These are phyloP conservation scores for Ptilorrhoa leucosticta DNA, from an alignment of 2,113 vertebrate genomes.

Conservation along the genomic window DNA sequence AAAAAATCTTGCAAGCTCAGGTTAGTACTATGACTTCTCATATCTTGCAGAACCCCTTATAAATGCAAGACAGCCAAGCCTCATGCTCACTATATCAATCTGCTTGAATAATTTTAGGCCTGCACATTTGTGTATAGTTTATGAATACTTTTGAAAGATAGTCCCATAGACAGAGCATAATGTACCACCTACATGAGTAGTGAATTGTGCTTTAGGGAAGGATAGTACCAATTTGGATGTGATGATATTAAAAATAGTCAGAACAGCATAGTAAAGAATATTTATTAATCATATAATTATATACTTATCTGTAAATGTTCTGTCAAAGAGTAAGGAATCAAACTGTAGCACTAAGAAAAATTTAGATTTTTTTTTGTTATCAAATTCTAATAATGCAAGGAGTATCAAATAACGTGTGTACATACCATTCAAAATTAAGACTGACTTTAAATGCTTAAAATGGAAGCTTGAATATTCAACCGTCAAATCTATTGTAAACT, in stretches of 20 bases:
- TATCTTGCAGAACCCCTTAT: not conserved
- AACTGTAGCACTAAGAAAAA: not conserved
- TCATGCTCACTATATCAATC: not conserved
- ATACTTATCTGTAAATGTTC: not conserved
- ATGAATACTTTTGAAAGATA: slow-evolving; percentile 25
- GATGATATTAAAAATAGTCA: not conserved
- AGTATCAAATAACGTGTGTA: not conserved
- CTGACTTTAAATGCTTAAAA: not conserved
- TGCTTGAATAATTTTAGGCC: slow-evolving; percentile 23
- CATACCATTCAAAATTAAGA: not conserved
- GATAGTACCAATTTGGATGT: not conserved
- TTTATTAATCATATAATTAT: not conserved
- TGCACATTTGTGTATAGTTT: slow-evolving; percentile 24
- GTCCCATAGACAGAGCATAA: not conserved
- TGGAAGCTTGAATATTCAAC: not conserved
- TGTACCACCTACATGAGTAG: not conserved
- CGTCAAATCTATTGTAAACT: not conserved
- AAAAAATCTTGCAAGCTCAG: not conserved
- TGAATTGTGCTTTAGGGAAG: not conserved
- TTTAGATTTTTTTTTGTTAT: not conserved
- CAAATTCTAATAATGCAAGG: not conserved
- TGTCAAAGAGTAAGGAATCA: not conserved
- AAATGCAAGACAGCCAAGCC: not conserved
- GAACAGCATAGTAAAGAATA: not conserved
- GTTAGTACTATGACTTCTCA: not conserved